Base-by-base conservation (phyloP, 2,113 vertebrate genomes). In the Macaca nemestrina region DNA sequence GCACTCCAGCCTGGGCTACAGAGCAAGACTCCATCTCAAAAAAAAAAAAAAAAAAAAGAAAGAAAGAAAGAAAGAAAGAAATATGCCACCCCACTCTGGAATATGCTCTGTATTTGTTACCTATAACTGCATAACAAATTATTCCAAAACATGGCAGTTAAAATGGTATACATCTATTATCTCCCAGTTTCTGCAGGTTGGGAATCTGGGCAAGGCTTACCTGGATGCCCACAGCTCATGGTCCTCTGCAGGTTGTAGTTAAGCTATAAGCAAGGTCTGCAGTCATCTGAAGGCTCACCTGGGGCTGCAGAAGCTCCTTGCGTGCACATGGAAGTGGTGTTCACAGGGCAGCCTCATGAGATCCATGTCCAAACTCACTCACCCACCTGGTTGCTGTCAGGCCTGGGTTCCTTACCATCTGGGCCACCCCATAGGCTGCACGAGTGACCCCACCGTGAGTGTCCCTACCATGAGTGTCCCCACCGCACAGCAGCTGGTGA, bases 141-240 rank as follows among this genome's bases (percentile, higher is more conserved):
- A 48, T 11, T 30, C 25, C 12, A 7, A 32, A 61, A 76, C 27
- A 76, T 70, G 30, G 30, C 22, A 23, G 13, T 75, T 79, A 50
- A 85, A 30, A 61, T 1, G 40, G 23, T 13, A 40, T 67, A 50
- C 27, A 61, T 52, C 25, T 81, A 35, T 67, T 22, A 68, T n/a
- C 43, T 23, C 48, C 38, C 11, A 3, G 40, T 73, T 23, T 70
- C 91, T 52, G 11, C n/a, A 22, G 88, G 7, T 38, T 10, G 38
- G 48, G n/a, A 25, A 48, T 57, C 40, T 45, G 12, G 48, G 40
- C 80, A 68, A 45, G 75, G 25, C 14, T 59, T 50, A 50, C 48
- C 12, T 50, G 45, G 52, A 32, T 22, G 14, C 3, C 68, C 6
- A 6, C 27, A 18, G 18, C 14, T 38, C 0, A 2, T 0, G 0